Percentiles rank a stretch among this genome's conserved stretches.
phyloP scores from a whole-genome alignment of 2,797 vertebrate genomes.

The Coranthus polyacanthus region DNA sequence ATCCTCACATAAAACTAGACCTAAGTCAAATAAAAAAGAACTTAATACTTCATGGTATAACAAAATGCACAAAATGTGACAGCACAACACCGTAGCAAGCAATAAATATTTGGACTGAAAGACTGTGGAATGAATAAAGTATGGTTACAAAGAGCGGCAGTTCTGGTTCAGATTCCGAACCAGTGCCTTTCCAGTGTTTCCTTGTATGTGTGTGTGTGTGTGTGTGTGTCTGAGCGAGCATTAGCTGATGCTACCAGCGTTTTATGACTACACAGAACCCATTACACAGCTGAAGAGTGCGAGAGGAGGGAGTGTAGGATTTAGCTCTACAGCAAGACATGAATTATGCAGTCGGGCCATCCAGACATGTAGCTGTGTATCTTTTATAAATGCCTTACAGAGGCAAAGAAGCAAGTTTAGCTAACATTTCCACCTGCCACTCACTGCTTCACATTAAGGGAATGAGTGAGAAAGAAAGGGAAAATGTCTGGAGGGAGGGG shows the following conservation, averaged over 20 bases:
- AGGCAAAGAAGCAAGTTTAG: conserved; percentile 51
- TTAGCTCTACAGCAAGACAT: conserved; percentile 70
- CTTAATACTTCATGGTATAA: neutral
- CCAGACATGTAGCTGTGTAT: conserved; percentile 71
- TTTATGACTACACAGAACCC: conserved; percentile 59
- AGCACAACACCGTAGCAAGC: neutral
- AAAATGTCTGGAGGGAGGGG: neutral
- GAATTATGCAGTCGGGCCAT: conserved; percentile 76
- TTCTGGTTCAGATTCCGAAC: conserved; percentile 27
- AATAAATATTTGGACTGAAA: conserved; percentile 30
- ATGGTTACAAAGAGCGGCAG: conserved; percentile 52
- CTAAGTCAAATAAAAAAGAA: neutral
- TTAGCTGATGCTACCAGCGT: conserved; percentile 46
- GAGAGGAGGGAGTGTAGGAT: conserved; percentile 31
- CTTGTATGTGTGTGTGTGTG: conserved; percentile 11
- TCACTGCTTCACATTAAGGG: neutral
- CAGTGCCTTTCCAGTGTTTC: conserved; percentile 3
- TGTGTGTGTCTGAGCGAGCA: conserved; percentile 6
- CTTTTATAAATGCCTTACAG: conserved; percentile 76
- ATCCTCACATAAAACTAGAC: too few species aligned
- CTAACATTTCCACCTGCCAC: conserved; percentile 41
- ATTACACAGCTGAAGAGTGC: conserved; percentile 56
- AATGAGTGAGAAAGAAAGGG: neutral
- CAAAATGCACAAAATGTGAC: neutral
- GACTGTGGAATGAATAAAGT: conserved; percentile 60